Evolutionary conservation across 2,888 invertebrate genomes (phyloP).

Genomic region (Ophion obscuratus): DNA sequence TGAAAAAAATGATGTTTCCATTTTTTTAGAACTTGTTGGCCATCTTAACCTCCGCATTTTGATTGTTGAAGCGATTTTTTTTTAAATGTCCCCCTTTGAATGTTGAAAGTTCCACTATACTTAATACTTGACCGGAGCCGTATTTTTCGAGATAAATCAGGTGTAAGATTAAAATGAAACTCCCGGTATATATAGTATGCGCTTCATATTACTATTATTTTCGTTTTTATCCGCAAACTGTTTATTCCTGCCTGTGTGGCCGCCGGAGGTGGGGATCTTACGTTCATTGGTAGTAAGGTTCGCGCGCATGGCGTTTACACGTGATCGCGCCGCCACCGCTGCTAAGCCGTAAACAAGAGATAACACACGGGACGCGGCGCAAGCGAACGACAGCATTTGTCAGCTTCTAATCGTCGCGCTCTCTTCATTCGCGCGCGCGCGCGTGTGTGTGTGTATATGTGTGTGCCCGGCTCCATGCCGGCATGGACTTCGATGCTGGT

Average conservation of each 20-base stretch:
- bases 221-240: neutral
- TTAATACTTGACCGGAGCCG: no score
- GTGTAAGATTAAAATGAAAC: no score
- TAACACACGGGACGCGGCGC: slow-evolving; percentile 40
- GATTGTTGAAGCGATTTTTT: no score
- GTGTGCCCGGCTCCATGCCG: neutral
- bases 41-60: no score
- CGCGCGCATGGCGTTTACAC: slow-evolving; percentile 75
- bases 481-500: neutral
- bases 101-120: no score
- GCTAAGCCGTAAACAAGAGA: slow-evolving; percentile 76
- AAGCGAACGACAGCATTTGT: slow-evolving; percentile 59
- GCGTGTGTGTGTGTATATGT: no score
- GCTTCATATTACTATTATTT: slow-evolving; percentile 42
- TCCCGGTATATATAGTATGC: slow-evolving; percentile 10
- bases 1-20: no score
- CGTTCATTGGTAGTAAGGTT: slow-evolving; percentile 43
- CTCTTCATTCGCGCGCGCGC: neutral
- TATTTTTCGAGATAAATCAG: no score
- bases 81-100: no score
- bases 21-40: no score
- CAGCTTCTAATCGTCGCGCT: neutral
- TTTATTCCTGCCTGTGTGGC: slow-evolving; percentile 69
- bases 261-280: slow-evolving; percentile 50
- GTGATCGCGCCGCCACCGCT: slow-evolving; percentile 71